These are phyloP conservation scores for Agonopterix arenella DNA, from an alignment of 2,888 invertebrate genomes.

Conservation along the genomic window DNA sequence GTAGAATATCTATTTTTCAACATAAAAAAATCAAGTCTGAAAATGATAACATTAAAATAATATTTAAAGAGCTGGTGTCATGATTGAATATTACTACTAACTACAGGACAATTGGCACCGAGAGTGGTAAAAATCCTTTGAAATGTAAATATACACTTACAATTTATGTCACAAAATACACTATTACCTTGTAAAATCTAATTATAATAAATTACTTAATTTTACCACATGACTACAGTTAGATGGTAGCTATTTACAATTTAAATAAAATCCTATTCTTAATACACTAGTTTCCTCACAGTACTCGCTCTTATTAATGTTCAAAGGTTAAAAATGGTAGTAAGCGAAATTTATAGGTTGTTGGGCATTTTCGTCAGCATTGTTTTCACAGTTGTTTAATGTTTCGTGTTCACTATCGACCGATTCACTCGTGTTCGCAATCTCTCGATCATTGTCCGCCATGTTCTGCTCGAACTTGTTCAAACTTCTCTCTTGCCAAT, in stretches of 20 bases:
- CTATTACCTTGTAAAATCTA: constrained; percentile 48
- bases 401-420: constrained; percentile 31
- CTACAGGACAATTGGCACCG: constrained; percentile 53
- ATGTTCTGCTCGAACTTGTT: constrained; percentile 26
- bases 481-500: constrained; percentile 41
- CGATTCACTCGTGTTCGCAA: constrained; percentile 29
- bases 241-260: constrained; percentile 38
- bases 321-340: constrained; percentile 55
- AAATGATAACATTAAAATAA: no score
- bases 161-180: constrained; percentile 27
- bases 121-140: constrained; percentile 20
- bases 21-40: no score
- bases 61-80: no score
- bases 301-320: constrained; percentile 19
- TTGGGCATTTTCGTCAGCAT: constrained; percentile 25
- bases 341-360: constrained; percentile 69
- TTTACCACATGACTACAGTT: constrained; percentile 54
- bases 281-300: constrained; percentile 4
- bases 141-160: constrained; percentile 12
- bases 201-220: constrained; percentile 61
- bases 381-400: constrained; percentile 15
- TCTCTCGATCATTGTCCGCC: constrained; percentile 22
- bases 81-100: constrained; percentile 1
- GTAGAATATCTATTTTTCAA: no score
- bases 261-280: constrained; percentile 19